A percentile compares a stretch with the other conserved stretches of the same genome.
Evolutionary conservation across 92 coral and sea anemone genomes (phyloP).

Genomic region (Palythoa grandiflora): DNA sequence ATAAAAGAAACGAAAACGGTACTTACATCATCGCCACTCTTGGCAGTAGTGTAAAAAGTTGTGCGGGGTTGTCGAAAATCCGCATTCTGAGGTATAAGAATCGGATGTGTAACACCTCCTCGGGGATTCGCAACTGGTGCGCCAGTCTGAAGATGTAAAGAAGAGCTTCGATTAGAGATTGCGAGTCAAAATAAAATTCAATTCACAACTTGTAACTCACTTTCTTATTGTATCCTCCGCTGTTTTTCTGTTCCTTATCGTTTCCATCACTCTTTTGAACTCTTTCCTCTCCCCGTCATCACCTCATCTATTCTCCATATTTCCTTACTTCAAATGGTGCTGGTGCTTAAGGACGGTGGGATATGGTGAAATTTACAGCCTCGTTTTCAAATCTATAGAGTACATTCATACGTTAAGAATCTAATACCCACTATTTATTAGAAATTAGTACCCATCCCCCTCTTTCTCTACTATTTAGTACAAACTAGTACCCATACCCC

Average conservation of each 20-base stretch:
- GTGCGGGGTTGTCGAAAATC: conserved; percentile 3
- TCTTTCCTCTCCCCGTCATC: neutral
- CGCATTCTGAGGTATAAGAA: neutral
- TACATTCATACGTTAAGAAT: neutral
- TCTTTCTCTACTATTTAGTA: neutral
- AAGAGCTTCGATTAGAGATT: neutral
- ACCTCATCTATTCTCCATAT: neutral
- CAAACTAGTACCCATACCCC: conserved; percentile 9
- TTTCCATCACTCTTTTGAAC: neutral
- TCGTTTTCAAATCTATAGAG: conserved; percentile 4
- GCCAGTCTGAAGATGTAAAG: neutral
- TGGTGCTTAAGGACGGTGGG: neutral
- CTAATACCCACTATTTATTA: neutral
- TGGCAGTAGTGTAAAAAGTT: neutral
- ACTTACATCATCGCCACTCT: conserved; percentile 27
- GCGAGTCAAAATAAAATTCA: neutral
- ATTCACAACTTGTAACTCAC: neutral
- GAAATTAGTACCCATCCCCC: neutral
- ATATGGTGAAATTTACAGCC: conserved; percentile 13
- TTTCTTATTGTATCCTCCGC: neutral
- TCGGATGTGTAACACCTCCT: neutral
- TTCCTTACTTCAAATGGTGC: neutral
- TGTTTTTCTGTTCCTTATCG: neutral
- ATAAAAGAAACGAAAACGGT: neutral
- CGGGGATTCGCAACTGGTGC: neutral